Evolutionary conservation across 2,113 vertebrate species (phyloP), one percentile per base, ranked within the genome.

Genomic region (Ailuropoda melanoleuca): DNA sequence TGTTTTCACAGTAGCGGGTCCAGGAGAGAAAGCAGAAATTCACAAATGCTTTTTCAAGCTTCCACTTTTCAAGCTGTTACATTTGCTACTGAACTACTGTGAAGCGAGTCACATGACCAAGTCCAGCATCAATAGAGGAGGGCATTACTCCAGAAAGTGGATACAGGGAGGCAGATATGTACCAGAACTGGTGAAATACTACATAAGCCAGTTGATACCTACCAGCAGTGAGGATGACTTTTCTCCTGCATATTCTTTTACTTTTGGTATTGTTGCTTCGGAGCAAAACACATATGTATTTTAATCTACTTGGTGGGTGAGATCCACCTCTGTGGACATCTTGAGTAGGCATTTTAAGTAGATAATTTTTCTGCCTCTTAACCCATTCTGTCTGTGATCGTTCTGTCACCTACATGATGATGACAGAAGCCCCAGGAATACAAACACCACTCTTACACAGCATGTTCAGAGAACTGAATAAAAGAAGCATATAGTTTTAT

Each of bases 221-320:
- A 21, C 62, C 39, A 21, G 43, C 50, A 60, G 94, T 58, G 72
- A 97, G 88, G 13, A 85, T 80, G 94, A 4, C 93, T 80, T 83
- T 75, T 80, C 78, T 46, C 96, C 88, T 72, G 46, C 58, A 0
- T 82, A 3, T 62, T 85, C 92, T 92, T 97, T 82, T 46, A 29
- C 48, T 21, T 86, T 90, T 90, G 26, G 70, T 90, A 12, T 39
- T 0, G 3, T 17, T 83, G 93, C 55, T 97, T 80, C 93, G 93
- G 82, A 94, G 64, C 68, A 31, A 39, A 88, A 26, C 55, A 46
- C 29, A 31, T 4, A 1, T 87, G 8, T 37, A 34, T 91, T 97
- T 98, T 95, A 96, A 96, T 97, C 96, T 93, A 29, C 88, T 96
- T 90, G 29, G 53, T 94, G 86, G 94, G 66, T 96, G 97, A 96